These are phyloP conservation scores for Clarias macrocephalus DNA, from an alignment of 2,113 vertebrate genomes.

Conservation along the genomic window DNA sequence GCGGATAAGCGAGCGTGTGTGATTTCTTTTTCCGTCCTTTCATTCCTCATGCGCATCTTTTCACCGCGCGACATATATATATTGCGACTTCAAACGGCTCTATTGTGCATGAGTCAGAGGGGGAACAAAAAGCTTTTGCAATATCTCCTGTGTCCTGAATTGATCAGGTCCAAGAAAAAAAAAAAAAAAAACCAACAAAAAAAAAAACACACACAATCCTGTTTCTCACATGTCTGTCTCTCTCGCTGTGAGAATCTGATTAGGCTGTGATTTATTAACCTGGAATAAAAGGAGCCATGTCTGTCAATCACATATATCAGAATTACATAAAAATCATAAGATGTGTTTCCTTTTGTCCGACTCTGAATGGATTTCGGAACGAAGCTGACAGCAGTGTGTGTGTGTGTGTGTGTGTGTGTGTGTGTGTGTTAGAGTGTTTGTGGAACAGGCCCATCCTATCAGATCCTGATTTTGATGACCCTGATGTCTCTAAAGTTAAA, in stretches of 20 bases:
- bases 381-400: not conserved
- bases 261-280: not conserved
- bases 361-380: not conserved
- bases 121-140: not conserved
- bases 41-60: slow-evolving; percentile 1
- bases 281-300: not conserved
- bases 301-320: not conserved
- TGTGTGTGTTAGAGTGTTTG: not conserved
- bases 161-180: not conserved
- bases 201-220: not conserved
- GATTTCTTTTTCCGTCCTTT: slow-evolving; percentile 15
- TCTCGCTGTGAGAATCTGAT: slow-evolving; percentile 1
- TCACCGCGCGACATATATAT: not conserved
- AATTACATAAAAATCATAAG: not conserved
- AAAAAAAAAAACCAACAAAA: not conserved
- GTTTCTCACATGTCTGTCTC: not conserved
- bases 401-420: not conserved
- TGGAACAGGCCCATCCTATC: not conserved
- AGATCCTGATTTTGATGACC: not conserved
- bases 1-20: not conserved
- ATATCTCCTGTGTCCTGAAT: slow-evolving; percentile 13
- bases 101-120: not conserved
- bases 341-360: not conserved
- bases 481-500: not conserved
- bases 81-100: slow-evolving; percentile 2